These are phyloP conservation scores for Coregonus clupeaformis DNA, from an alignment of 2,113 vertebrate genomes.

Conservation along the genomic window DNA sequence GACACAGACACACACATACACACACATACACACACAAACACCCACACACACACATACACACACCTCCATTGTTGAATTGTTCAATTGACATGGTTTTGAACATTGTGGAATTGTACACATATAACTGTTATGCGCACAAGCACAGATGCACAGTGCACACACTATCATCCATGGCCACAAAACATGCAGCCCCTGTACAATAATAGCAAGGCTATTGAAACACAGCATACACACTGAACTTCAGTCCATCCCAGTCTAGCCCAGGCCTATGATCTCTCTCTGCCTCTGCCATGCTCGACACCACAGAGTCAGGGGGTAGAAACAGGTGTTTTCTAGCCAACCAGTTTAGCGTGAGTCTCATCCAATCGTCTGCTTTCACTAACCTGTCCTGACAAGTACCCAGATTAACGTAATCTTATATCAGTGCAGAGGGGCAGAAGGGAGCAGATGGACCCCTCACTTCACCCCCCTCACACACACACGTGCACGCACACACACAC, in stretches of 20 bases:
- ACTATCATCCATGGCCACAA: too few relatives aligned
- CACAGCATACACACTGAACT: background rate
- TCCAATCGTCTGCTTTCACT: slow-evolving; percentile 90
- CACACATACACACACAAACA: too few relatives aligned
- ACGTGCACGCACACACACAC: slow-evolving; percentile 4
- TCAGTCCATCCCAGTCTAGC: slow-evolving; percentile 8
- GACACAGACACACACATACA: slow-evolving; percentile 14
- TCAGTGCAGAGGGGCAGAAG: slow-evolving; percentile 94
- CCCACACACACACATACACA: slow-evolving; percentile 9
- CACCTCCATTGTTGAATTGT: slow-evolving; percentile 14
- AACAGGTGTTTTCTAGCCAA: slow-evolving; percentile 74
- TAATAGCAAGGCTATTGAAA: too few relatives aligned
- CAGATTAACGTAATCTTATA: slow-evolving; percentile 97
- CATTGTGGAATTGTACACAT: slow-evolving; percentile 25
- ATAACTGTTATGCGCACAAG: background rate
- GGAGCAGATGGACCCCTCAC: slow-evolving; percentile 91
- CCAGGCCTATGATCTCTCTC: slow-evolving; percentile 24
- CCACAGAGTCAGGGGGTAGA: slow-evolving; percentile 29
- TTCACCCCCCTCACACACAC: slow-evolving; percentile 54
- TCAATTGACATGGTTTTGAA: background rate
- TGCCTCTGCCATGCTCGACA: slow-evolving; percentile 39
- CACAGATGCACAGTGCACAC: background rate
- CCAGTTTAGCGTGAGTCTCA: slow-evolving; percentile 76
- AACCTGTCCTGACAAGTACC: slow-evolving; percentile 99
- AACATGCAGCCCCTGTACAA: too few relatives aligned